Base-by-base conservation (phyloP, 1,140 invertebrate genomes). In the Prorops nasuta region DNA sequence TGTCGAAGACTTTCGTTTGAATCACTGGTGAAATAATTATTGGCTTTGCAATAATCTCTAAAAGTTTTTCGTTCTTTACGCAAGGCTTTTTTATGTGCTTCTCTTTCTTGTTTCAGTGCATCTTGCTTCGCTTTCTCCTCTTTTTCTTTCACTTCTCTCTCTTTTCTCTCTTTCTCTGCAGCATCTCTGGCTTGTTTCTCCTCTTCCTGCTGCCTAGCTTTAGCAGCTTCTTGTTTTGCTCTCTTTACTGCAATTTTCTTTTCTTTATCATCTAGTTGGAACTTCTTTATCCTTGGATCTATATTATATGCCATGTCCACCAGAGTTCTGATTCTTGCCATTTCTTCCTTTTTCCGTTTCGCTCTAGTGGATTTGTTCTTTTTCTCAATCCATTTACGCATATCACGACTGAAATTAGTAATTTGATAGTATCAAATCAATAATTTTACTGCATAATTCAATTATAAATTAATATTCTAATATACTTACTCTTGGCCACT, bases 261-360 rank as follows among this genome's bases (percentile, higher is more conserved):
- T 57, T 96, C 89, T 64, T 92, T 95, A 54, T 98, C 95, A 39
- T 97, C 92, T 64, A 96, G 91, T 67, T 93, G 96, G 71, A 98
- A 98, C 59, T 86, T 86, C 35, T 82, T 83, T 61, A 98, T 93
- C 56, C 96, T 81, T 1, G 96, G 96, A 80, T 99, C 97, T 71
- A 88, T 85, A 56, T 88, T 86, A 76, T 98, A 98, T 0, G 94
- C 93, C 71, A 92, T 84, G 67, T 99, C 96, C 3, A 98, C 95
- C 20, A 98, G 72, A 17, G 83, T 80, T 17, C 96, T 80, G 63
- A 98, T 92, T 57, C 96, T 80, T 0, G 86, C 77, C 87, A 93
- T 95, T 82, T 98, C 97, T 74, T 98, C 96, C 71, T 98, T 98
- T 78, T 98, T 98, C 60, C 89, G 83, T 65, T 96, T 93, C 10